These are phyloP conservation scores for Physella acuta DNA, from an alignment of 1,140 invertebrate species.

Conservation along the genomic window DNA sequence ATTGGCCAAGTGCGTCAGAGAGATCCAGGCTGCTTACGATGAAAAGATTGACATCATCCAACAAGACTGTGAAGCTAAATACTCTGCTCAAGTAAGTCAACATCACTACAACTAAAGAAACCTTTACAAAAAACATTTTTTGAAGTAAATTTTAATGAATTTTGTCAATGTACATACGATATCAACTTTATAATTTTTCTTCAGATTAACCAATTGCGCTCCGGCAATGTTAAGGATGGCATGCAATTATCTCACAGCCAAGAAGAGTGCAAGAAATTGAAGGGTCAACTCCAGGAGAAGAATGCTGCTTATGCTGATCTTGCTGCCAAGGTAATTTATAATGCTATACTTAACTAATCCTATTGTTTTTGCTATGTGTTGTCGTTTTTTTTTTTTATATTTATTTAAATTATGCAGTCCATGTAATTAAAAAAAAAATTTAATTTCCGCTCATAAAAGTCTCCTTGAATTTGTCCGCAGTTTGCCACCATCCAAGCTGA, in stretches of 20 bases:
- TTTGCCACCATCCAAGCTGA: constrained; percentile 60
- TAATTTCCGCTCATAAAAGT: no score
- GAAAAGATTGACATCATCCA: constrained; percentile 56
- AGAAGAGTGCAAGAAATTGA: constrained; percentile 61
- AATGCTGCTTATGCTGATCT: constrained; percentile 59
- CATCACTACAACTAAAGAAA: neutral
- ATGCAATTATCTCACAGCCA: constrained; percentile 61
- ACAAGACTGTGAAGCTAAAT: constrained; percentile 52
- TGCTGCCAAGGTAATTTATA: constrained; percentile 57
- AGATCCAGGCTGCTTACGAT: constrained; percentile 63
- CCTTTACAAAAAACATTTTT: no score
- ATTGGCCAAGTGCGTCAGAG: constrained; percentile 61
- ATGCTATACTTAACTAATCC: no score
- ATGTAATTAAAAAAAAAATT: neutral
- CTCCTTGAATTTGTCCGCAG: constrained; percentile 39
- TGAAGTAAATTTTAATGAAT: no score
- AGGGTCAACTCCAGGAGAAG: constrained; percentile 57
- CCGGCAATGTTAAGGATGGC: constrained; percentile 61
- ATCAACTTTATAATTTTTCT: no score
- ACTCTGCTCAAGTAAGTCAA: constrained; percentile 28
- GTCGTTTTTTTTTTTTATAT: no score
- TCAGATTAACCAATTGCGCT: constrained; percentile 62
- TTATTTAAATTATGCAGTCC: neutral
- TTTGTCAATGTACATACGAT: no score
- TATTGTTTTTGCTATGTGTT: no score